Evolutionary conservation across 1,140 invertebrate genomes (phyloP), one percentile per base, ranked within the genome.

Genomic region (Ganaspis sp.): DNA sequence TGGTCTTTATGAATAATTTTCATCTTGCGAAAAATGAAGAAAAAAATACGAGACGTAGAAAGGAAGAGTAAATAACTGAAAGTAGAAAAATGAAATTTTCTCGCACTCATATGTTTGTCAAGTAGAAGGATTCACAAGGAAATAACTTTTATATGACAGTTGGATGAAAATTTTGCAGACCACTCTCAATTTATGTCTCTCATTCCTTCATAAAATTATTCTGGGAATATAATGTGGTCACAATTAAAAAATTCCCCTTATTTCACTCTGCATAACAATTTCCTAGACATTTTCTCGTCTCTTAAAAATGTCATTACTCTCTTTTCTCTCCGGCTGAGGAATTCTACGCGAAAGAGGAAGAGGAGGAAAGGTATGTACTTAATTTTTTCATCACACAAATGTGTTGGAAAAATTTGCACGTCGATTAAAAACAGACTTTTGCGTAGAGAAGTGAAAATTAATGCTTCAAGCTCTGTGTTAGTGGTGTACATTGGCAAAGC

Each of bases 231-330:
- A 58, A 58, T 58, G 23, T 15, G 54, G 6, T 11, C 11, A 26
- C 23, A 58, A 58, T 58, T 58, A 26, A 26, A 58, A 58, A 26
- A 58, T 58, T 58, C 54, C 54, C 54, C 21, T 58, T 58, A 58
- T 26, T 58, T 15, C 12, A 23, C 21, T 58, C 23, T 58, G 54
- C 54, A 58, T 58, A 26, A 26, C 21, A 58, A 58, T 58, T 26
- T 58, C 23, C 21, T 26, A 9, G 54, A 23, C 21, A 29, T 58
- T 58, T 58, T 23, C 54, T 58, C 54, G 21, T 23, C 21, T 23
- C 54, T 58, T 26, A 58, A 58, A 58, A 58, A 58, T 58, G 21
- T 58, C 54, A 58, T 58, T 58, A 58, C 54, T 58, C 54, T 58
- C 54, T 58, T 26, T 58, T 58, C 21, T 58, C 54, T 58, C 3